Conservation (phyloP, 2,797 vertebrate species). For the Picus viridis region DNA sequence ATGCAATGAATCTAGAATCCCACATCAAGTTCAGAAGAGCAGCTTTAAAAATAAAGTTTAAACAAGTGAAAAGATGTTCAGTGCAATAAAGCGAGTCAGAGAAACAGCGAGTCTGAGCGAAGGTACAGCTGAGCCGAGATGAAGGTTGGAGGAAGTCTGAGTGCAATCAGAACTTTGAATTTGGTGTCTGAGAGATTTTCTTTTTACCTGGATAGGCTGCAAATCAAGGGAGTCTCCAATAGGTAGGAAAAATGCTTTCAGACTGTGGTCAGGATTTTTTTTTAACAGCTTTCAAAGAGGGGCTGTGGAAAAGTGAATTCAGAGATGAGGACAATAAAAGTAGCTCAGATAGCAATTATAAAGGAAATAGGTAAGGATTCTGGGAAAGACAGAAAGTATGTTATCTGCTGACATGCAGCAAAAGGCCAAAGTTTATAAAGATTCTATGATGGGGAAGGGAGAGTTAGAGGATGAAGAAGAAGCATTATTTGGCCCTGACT, state of each 20-base stretch:
- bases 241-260: neutral
- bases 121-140: neutral
- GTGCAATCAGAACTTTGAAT: neutral
- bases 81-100: neutral
- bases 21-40: neutral
- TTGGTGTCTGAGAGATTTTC: neutral
- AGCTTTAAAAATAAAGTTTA: conserved; percentile 1
- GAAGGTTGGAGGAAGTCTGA: neutral
- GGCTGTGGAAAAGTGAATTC: neutral
- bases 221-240: neutral
- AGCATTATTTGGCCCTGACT: neutral
- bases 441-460: neutral
- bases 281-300: neutral
- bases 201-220: neutral
- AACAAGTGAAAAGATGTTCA: neutral
- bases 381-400: neutral
- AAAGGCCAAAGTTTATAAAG: neutral
- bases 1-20: neutral
- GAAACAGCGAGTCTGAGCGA: neutral
- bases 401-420: neutral
- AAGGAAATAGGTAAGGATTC: neutral
- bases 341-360: neutral
- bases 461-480: neutral
- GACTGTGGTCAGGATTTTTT: neutral
- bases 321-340: neutral